These are phyloP conservation scores for Gyrodactylus bullatarudis DNA, from an alignment of 1,140 invertebrate species.

Conservation along the genomic window DNA sequence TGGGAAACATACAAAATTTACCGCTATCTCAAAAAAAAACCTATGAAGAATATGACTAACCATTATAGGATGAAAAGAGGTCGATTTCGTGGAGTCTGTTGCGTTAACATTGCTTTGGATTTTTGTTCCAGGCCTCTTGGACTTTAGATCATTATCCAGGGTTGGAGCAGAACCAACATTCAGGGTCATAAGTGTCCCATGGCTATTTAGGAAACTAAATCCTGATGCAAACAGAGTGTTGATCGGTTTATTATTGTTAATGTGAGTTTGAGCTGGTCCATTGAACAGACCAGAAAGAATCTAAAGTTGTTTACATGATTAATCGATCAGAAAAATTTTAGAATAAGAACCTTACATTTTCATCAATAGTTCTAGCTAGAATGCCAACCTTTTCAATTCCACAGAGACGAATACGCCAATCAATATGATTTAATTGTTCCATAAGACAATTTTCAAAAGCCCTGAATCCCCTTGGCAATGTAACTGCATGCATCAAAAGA, in stretches of 20 bases:
- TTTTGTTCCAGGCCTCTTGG: not conserved
- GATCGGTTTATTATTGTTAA: not conserved
- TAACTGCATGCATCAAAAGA: conserved; percentile 62
- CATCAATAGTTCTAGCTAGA: not conserved
- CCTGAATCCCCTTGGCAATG: conserved; percentile 54
- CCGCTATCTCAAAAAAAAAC: not conserved
- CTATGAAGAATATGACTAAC: conserved; percentile 24
- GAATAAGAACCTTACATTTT: conserved; percentile 10
- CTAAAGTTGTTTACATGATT: not conserved
- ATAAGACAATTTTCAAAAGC: conserved; percentile 73
- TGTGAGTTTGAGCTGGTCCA: not conserved
- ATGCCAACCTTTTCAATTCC: conserved; percentile 27
- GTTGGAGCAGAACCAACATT: not conserved
- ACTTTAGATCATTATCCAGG: not conserved
- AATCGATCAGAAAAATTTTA: conserved; percentile 49
- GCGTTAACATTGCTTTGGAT: not conserved
- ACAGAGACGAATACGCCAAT: conserved; percentile 57
- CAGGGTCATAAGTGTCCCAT: not conserved
- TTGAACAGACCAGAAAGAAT: not conserved
- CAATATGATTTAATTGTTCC: conserved; percentile 43
- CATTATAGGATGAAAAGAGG: not conserved
- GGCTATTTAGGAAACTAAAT: not conserved
- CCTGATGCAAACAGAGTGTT: not conserved
- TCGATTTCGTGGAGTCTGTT: not conserved
- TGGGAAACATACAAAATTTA: too few species aligned